These are phyloP conservation scores for Toxotes jaculatrix DNA, from an alignment of 2,113 vertebrate species.

Conservation along the genomic window DNA sequence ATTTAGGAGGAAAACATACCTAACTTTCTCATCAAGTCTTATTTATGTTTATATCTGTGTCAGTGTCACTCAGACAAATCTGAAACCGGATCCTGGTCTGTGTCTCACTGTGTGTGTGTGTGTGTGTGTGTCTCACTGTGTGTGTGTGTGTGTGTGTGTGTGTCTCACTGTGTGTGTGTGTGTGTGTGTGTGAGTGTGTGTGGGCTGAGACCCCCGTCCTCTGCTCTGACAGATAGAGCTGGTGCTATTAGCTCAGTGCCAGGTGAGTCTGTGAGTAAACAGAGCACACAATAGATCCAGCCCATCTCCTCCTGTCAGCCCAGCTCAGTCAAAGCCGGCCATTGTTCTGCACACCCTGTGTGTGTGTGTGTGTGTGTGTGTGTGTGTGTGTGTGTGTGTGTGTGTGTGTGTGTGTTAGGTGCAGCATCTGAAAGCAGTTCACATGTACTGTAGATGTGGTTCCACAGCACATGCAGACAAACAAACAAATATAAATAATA, in stretches of 20 bases:
- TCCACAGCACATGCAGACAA: neutral
- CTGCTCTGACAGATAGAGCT: slow-evolving; percentile 80
- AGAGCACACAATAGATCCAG: slow-evolving; percentile 80
- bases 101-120: neutral
- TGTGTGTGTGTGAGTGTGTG: slow-evolving; percentile 54
- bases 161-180: slow-evolving; percentile 18
- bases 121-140: slow-evolving; percentile 3
- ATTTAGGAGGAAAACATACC: neutral
- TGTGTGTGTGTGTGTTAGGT: slow-evolving; percentile 33
- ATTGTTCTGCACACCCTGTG: slow-evolving; percentile 71
- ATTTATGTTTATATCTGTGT: neutral
- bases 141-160: slow-evolving; percentile 13
- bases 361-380: slow-evolving; percentile 48
- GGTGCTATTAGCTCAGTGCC: slow-evolving; percentile 82
- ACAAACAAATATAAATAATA: too few species aligned
- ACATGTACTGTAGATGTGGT: too few species aligned
- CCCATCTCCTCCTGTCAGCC: slow-evolving; percentile 78
- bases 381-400: slow-evolving; percentile 39
- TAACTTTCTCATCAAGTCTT: neutral
- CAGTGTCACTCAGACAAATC: neutral
- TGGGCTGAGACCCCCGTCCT: slow-evolving; percentile 61
- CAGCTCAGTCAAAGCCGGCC: slow-evolving; percentile 71
- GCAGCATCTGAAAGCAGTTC: neutral
- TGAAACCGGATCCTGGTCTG: neutral
- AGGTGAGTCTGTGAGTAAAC: slow-evolving; percentile 82